These are phyloP conservation scores for Eueremaeus valkanovi DNA, from an alignment of 2,888 invertebrate genomes.

Conservation along the genomic window DNA sequence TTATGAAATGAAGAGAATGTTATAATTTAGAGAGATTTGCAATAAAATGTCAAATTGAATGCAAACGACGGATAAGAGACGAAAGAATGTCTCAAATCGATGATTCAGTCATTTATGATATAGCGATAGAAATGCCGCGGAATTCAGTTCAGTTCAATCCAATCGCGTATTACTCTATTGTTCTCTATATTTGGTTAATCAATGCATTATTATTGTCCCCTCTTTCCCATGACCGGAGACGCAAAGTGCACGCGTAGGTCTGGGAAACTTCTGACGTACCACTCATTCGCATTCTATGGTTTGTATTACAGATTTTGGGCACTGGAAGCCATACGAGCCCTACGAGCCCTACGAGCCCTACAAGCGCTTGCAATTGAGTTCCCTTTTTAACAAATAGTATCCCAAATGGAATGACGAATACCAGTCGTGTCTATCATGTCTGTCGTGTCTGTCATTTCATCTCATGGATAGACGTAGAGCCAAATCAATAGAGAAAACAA, in stretches of 20 bases:
- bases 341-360: not conserved
- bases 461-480: not conserved
- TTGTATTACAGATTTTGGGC: not conserved
- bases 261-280: conserved; percentile 18
- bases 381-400: not conserved
- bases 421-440: not conserved
- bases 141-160: not conserved
- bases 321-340: not conserved
- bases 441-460: not conserved
- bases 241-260: conserved; percentile 3
- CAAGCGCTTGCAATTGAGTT: not conserved
- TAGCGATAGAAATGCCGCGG: not conserved
- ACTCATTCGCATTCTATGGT: conserved; percentile 10
- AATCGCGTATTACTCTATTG: not conserved
- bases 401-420: conserved; percentile 18
- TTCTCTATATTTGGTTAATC: too few relatives aligned
- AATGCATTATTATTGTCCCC: conserved; percentile 17
- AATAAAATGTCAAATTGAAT: not conserved
- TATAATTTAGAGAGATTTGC: not conserved
- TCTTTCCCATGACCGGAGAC: conserved; percentile 17
- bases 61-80: not conserved
- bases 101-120: conserved; percentile 3
- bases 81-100: not conserved
- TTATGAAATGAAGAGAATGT: not conserved
- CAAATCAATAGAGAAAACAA: not conserved